Evolutionary conservation across 2,888 invertebrate species (phyloP).

Genomic region (Magallana nippona): DNA sequence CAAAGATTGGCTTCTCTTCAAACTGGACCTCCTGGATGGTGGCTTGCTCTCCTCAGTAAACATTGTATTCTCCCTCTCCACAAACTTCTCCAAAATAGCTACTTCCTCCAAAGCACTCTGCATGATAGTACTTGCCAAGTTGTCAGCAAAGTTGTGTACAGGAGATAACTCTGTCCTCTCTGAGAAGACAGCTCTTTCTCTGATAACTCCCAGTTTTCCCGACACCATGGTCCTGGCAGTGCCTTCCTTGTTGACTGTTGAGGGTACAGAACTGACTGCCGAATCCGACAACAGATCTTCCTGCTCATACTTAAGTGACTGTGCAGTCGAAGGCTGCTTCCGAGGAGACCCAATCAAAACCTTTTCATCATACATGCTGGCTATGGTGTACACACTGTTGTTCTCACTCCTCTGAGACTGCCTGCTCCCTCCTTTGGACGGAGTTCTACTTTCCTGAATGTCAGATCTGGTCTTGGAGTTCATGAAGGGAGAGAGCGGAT

Average conservation of each 20-base stretch:
- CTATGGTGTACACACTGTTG: conserved; percentile 5
- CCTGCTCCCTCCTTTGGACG: neutral
- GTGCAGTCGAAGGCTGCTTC: neutral
- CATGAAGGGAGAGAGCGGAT: conserved; percentile 70
- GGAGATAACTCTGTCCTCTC: conserved; percentile 32
- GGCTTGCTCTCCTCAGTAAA: neutral
- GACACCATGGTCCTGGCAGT: neutral
- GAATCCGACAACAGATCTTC: conserved; percentile 23
- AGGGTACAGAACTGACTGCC: conserved; percentile 6
- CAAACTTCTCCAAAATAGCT: conserved; percentile 38
- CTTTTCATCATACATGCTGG: conserved; percentile 19
- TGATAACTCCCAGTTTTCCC: conserved; percentile 35
- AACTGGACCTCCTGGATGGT: neutral
- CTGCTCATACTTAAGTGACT: conserved; percentile 7
- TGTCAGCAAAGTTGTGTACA: conserved; percentile 41
- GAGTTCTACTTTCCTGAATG: neutral
- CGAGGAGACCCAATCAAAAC: neutral
- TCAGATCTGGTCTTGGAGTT: conserved; percentile 39
- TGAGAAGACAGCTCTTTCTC: conserved; percentile 35
- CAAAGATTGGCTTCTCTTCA: neutral
- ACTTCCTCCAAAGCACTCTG: conserved; percentile 42
- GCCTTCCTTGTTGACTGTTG: neutral
- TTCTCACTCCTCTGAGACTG: neutral
- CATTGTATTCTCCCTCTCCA: conserved; percentile 8
- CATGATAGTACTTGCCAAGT: conserved; percentile 41